Evolutionary conservation across 2,113 vertebrate genomes (phyloP), one percentile per base, ranked within the genome.

Genomic region (Scomber japonicus): DNA sequence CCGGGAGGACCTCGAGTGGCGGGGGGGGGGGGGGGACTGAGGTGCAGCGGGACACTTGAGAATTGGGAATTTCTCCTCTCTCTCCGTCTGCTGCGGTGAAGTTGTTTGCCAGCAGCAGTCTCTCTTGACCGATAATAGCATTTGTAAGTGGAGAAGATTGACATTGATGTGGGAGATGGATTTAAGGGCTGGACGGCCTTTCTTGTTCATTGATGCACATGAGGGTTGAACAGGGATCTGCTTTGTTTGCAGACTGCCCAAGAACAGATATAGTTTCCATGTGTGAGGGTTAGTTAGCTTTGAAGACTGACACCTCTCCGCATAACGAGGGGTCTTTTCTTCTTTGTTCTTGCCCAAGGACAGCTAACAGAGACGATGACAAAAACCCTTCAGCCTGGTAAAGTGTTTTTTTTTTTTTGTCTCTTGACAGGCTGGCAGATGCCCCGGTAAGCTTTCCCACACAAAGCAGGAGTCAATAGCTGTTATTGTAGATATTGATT

Each of bases 91-190:
- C 77, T 78, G 71, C 19, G 35, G 76, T 87, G 72, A 60, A 76
- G 83, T 85, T 89, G 75, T 92, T 92, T 85, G 89, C 92, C 84
- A 82, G 91, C 82, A 86, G 83, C 80, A 54, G 88, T 84, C 89
- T 90, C 84, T 80, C 78, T 81, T 89, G 83, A 84, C 86, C 68
- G 24, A 67, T 80, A 89, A 88, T 82, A 84, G 83, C 69, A 77
- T 91, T 82, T 83, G 82, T 80, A 82, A 87, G 83, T 73, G 82
- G 89, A 88, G 71, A 65, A 84, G 87, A 83, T 78, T 86, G 87
- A 88, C 80, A 70, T 49, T 78, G 83, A 76, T 76, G 59, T 68
- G 61, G 54, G 60, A 64, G 81, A 78, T 69, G 71, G 76, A 85
- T 86, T 78, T 62, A 74, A 80, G 69, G 27, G 72, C 82, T 75